Evolutionary conservation across 2,797 vertebrate species (phyloP).

Genomic region (Semaprochilodus insignis): DNA sequence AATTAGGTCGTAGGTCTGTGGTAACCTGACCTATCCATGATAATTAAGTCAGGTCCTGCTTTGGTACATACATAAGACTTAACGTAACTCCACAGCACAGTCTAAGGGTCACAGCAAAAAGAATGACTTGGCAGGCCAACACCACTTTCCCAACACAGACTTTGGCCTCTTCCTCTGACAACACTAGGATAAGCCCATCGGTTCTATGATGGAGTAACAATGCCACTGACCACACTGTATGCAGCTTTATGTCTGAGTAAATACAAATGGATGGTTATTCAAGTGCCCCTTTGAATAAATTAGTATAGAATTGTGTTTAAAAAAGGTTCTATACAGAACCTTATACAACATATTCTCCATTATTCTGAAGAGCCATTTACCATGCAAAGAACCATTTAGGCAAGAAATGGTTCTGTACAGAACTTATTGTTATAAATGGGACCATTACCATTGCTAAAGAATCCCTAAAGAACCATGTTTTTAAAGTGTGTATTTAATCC

Average conservation of each 20-base stretch:
- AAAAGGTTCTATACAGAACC: too few relatives aligned
- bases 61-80: background rate
- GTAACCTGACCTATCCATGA: background rate
- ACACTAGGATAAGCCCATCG: background rate
- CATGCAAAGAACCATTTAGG: too few relatives aligned
- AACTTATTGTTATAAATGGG: too few relatives aligned
- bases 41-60: background rate
- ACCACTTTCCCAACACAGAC: conserved; percentile 55
- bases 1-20: background rate
- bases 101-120: conserved; percentile 54
- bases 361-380: too few relatives aligned
- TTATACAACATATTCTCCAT: too few relatives aligned
- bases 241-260: background rate
- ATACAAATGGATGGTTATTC: background rate
- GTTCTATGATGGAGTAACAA: conserved; percentile 19
- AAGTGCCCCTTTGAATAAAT: too few relatives aligned
- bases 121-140: conserved; percentile 53
- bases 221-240: conserved; percentile 12
- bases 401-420: too few relatives aligned
- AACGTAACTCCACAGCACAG: conserved; percentile 34
- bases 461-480: too few relatives aligned
- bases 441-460: too few relatives aligned
- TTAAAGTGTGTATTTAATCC: background rate
- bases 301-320: too few relatives aligned
- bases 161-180: conserved; percentile 64